Evolutionary conservation across 2,888 invertebrate genomes (phyloP), one percentile per base, ranked within the genome.

Genomic region (Rhagonycha fulva): DNA sequence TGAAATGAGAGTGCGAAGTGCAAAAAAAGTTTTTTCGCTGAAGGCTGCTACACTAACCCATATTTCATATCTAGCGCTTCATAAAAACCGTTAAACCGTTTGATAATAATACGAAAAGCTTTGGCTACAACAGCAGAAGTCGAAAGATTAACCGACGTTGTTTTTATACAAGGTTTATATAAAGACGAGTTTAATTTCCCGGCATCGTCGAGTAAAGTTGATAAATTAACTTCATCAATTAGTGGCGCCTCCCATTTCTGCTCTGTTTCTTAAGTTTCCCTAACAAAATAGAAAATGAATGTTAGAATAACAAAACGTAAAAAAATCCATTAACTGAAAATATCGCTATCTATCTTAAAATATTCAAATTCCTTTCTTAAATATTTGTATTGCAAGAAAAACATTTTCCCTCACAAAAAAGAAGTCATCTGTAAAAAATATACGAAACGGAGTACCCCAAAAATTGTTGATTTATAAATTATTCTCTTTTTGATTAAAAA

Each of bases 151-250:
- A 78, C 75, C 71, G 77, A 66, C 76, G 74, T 70, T 77, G 79
- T 80, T 80, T 80, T 80, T 80, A 79, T 72, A 76, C 76, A 71
- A 74, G 74, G 76, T 79, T 75, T 80, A 76, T 79, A 79, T 79
- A 81, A 80, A 80, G 79, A 78, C 75, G 77, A 75, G 80, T 81
- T 81, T 82, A 81, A 82, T 82, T 81, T 81, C 78, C 77, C 81
- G 78, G 81, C 82, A 79, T 80, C 80, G 80, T 77, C 79, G 78
- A 79, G 76, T 81, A 81, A 82, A 81, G 79, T 82, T 82, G 81
- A 82, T 81, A 81, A 82, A 82, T 80, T 81, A 79, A 80, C 80
- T 81, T 81, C 81, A 82, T 82, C 81, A 82, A 82, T 82, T 82
- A 82, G 79, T 79, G 80, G 77, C 76, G 81, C 79, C 82, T 79